Evolutionary conservation across 2,113 vertebrate species (phyloP).

Genomic region (Microtus ochrogaster): DNA sequence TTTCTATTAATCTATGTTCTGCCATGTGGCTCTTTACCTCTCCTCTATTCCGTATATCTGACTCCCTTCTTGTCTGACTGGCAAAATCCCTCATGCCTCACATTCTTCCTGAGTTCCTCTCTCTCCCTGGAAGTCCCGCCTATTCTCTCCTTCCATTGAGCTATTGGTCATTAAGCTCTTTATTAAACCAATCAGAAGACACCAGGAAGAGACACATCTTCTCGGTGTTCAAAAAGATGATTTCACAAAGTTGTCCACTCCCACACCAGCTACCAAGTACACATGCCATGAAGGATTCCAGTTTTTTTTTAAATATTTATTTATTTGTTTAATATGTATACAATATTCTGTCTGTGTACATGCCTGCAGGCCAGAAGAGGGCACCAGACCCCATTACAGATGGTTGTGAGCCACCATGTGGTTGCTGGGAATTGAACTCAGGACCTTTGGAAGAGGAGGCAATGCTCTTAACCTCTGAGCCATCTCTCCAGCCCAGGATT

Average conservation of each 20-base stretch:
- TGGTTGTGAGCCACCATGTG: no score
- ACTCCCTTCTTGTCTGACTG: not conserved
- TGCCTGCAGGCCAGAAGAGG: no score
- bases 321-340: no score
- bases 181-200: not conserved
- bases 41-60: not conserved
- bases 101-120: not conserved
- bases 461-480: no score
- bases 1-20: not conserved
- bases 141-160: not conserved
- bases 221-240: not conserved
- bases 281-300: not conserved
- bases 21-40: not conserved
- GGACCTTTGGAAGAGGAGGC: no score
- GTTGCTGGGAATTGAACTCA: no score
- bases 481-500: not conserved
- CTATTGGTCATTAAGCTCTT: not conserved
- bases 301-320: no score
- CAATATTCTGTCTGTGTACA: no score
- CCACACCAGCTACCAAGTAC: not conserved
- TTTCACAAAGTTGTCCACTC: not conserved
- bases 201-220: not conserved
- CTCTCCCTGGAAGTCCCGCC: not conserved
- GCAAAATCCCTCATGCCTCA: not conserved
- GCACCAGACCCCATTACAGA: no score